Evolutionary conservation across 2,113 vertebrate genomes (phyloP).

Genomic region (Aleadryas rufinucha): DNA sequence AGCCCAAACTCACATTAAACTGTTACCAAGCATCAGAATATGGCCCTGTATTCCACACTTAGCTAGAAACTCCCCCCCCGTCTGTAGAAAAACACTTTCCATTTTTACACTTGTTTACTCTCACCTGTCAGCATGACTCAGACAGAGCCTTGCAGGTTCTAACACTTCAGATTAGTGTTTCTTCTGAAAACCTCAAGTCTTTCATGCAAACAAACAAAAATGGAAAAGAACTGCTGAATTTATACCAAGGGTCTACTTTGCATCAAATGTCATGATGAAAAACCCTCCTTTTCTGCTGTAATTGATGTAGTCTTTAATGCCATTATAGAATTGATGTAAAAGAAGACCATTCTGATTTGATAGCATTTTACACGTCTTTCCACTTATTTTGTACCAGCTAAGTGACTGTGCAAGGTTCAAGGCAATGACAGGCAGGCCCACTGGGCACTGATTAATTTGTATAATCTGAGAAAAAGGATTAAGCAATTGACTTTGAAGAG

Average conservation of each 20-base stretch:
- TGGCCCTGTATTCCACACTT: not conserved
- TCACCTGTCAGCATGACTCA: slow-evolving; percentile 18
- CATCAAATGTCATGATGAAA: not conserved
- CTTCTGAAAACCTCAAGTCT: not conserved
- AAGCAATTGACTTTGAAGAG: not conserved
- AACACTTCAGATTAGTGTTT: slow-evolving; percentile 1
- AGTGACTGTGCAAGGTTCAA: not conserved
- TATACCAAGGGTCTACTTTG: not conserved
- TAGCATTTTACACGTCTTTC: not conserved
- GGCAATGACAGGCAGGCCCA: not conserved
- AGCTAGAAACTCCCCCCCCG: not conserved
- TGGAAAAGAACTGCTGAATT: not conserved
- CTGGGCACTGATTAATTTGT: not conserved
- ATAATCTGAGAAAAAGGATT: not conserved
- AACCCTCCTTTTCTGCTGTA: not conserved
- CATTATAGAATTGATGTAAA: not conserved
- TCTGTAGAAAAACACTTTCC: not conserved
- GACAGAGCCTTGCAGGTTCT: not conserved
- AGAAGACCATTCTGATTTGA: not conserved
- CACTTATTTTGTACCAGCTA: not conserved
- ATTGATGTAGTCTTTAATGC: not conserved
- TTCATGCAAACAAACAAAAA: not conserved
- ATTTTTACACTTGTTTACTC: slow-evolving; percentile 20
- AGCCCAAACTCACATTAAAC: not conserved
- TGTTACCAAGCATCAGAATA: not conserved